Conservation (phyloP, 2,113 vertebrate genomes). For the Corythornis vintsioides region DNA sequence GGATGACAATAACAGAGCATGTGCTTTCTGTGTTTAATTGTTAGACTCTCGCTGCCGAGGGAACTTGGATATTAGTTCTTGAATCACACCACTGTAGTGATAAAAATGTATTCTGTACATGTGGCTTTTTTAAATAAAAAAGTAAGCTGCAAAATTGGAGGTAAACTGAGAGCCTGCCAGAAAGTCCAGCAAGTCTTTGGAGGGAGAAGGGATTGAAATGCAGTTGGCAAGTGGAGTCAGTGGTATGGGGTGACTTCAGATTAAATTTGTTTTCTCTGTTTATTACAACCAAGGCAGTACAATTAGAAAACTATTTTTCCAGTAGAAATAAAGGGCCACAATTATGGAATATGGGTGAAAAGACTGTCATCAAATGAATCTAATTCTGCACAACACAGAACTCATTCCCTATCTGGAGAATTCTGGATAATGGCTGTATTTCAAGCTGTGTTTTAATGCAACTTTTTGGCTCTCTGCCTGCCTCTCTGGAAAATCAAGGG, state of each 20-base stretch:
- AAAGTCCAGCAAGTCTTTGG: not conserved
- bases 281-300: not conserved
- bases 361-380: constrained; percentile 42
- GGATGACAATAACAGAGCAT: not conserved
- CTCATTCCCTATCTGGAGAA: constrained; percentile 56
- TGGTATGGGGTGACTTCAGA: not conserved
- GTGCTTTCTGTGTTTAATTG: not conserved
- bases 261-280: not conserved
- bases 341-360: constrained; percentile 26
- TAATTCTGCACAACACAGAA: constrained; percentile 24
- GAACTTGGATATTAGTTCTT: not conserved
- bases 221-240: not conserved
- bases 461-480: constrained; percentile 64
- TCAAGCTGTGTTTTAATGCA: constrained; percentile 73
- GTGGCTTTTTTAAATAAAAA: not conserved
- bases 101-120: not conserved
- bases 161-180: not conserved
- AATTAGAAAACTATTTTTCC: not conserved
- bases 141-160: not conserved
- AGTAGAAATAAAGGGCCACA: not conserved
- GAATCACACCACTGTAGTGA: not conserved
- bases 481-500: constrained; percentile 59
- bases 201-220: not conserved
- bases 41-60: not conserved
- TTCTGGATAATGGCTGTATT: constrained; percentile 67